Percentiles rank a stretch among this genome's conserved stretches.
phyloP scores from a whole-genome alignment of 2,797 vertebrate genomes.

The Phataginus tricuspis region DNA sequence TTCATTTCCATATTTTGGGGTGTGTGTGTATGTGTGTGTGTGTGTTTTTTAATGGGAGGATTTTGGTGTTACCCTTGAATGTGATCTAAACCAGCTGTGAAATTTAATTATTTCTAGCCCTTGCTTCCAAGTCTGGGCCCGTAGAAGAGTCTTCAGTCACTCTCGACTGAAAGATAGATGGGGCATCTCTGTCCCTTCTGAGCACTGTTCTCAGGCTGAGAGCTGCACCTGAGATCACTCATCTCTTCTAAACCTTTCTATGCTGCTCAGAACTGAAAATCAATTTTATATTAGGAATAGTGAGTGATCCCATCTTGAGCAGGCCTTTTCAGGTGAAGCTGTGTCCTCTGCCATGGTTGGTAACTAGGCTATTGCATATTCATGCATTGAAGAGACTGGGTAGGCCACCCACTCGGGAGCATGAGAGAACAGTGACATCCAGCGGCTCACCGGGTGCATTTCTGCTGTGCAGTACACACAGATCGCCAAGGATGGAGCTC shows the following conservation, averaged over 20 bases:
- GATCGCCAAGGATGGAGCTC: background rate
- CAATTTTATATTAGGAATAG: constrained; percentile 8
- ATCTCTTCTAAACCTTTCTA: background rate
- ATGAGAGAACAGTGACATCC: constrained; percentile 39
- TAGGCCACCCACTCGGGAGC: background rate
- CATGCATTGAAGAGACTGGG: accelerated
- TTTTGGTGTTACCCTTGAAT: background rate
- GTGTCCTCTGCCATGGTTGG: accelerated
- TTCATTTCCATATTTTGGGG: background rate
- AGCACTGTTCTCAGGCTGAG: background rate
- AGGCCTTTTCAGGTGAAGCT: background rate
- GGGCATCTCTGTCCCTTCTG: background rate
- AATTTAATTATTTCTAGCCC: background rate
- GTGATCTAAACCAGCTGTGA: background rate
- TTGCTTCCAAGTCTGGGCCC: background rate
- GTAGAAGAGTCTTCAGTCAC: background rate
- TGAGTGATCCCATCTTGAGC: background rate
- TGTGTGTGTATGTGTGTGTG: background rate
- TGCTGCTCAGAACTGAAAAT: constrained; percentile 23
- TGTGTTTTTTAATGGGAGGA: background rate
- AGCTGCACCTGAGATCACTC: background rate
- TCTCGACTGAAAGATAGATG: background rate
- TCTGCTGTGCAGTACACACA: background rate
- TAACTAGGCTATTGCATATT: background rate
- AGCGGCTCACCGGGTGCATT: background rate